These are phyloP conservation scores for Montipora cactus DNA, from an alignment of 64 coral and sea anemone genomes.

Conservation along the genomic window DNA sequence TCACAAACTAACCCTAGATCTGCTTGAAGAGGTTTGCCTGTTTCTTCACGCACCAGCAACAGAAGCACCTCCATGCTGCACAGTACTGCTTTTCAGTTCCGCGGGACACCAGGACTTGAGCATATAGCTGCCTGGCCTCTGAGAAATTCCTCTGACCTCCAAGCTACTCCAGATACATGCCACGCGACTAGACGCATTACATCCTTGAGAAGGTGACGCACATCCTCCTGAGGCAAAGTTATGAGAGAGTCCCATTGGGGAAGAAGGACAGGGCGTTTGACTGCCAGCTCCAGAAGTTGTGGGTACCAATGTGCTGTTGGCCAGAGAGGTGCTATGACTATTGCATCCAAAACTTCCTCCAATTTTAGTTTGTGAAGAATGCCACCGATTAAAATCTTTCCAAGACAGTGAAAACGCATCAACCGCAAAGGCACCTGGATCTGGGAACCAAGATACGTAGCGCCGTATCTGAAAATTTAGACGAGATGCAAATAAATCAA, in stretches of 20 bases:
- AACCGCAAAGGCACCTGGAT: neutral
- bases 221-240: slow-evolving; percentile 1
- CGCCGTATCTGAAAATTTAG: neutral
- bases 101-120: slow-evolving; percentile 54
- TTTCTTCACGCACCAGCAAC: slow-evolving; percentile 62
- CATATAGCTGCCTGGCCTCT: neutral
- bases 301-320: slow-evolving; percentile 60
- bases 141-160: slow-evolving; percentile 34
- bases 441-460: neutral
- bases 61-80: slow-evolving; percentile 51
- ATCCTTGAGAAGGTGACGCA: slow-evolving; percentile 30
- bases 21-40: neutral
- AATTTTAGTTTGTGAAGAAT: neutral
- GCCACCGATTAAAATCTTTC: neutral
- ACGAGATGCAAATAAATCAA: neutral
- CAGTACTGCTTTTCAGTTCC: slow-evolving; percentile 42
- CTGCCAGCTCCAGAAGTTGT: slow-evolving; percentile 35
- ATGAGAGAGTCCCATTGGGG: slow-evolving; percentile 41
- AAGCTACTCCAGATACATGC: slow-evolving; percentile 52
- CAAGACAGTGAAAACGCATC: neutral
- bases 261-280: slow-evolving; percentile 35
- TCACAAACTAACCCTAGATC: slow-evolving; percentile 39
- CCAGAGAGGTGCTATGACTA: slow-evolving; percentile 68
- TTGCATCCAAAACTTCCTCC: neutral
- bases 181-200: slow-evolving; percentile 48